Evolutionary conservation across 2,888 invertebrate genomes (phyloP), one percentile per base, ranked within the genome.

Genomic region (Hedya salicella): DNA sequence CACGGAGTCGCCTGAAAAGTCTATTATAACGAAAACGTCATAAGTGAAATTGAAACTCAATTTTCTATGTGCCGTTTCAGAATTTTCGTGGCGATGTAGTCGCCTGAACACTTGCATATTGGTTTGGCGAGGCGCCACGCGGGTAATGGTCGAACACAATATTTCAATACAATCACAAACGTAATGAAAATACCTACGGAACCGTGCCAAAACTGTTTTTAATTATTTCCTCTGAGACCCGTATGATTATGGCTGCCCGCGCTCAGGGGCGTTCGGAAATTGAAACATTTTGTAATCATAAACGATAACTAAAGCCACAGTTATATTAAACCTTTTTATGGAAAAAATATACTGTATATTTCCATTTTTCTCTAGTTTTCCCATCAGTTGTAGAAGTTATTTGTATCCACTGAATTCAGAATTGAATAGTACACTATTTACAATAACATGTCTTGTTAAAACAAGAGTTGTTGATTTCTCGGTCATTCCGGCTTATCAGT

Each of bases 81-180:
- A 44, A n/a, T 32, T 17, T 11, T 11, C n/a, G 44, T 8, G 44
- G 30, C 46, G 9, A 14, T 14, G 46, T 46, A 54, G 52, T 39
- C 42, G 52, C 52, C 59, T 52, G 59, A 59, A 65, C 65, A 60
- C 65, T 65, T 65, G 65, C 65, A 65, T 65, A 65, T 65, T 65
- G 65, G 65, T 65, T 65, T 65, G 65, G 65, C 65, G 25, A 52
- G 11, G 52, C 52, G 65, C 65, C 65, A 65, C 59, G 44, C 17
- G 40, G 46, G 42, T 61, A 66, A 66, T 66, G 66, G 66, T 30
- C 46, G 46, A 61, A 61, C 59, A 54, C 61, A 66, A 61, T 66
- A 66, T 66, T 61, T 66, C 54, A 66, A 66, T 66, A 66, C 61
- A 66, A 66, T 66, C 61, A 61, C 60, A 61, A 61, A 61, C 66